Percentiles rank a stretch among this genome's conserved stretches.
phyloP scores from a whole-genome alignment of 2,888 invertebrate species.

The Amorpha juglandis region DNA sequence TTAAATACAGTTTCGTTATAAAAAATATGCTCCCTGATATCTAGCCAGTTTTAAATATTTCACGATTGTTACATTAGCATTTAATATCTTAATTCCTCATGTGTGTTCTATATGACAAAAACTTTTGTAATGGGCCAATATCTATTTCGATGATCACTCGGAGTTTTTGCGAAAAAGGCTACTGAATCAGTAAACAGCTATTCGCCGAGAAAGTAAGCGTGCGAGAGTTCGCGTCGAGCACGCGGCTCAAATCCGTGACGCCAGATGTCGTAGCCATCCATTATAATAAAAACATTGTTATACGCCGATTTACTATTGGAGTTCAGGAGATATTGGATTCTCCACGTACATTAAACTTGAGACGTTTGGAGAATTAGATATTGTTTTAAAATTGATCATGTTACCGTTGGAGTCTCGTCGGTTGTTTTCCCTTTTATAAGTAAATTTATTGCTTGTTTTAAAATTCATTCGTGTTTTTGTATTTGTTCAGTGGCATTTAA shows the following conservation, averaged over 20 bases:
- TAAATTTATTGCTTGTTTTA: neutral
- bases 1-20: too few species aligned
- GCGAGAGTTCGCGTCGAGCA: constrained; percentile 50
- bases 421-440: neutral
- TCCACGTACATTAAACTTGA: constrained; percentile 12
- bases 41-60: too few species aligned
- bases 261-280: constrained; percentile 56
- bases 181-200: constrained; percentile 62
- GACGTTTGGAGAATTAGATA: constrained; percentile 15
- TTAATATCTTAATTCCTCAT: constrained; percentile 8
- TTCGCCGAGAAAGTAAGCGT: constrained; percentile 46
- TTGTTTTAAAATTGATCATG: constrained; percentile 22
- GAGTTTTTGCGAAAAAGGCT: constrained; percentile 54
- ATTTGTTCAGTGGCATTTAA: neutral
- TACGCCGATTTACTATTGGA: constrained; percentile 46
- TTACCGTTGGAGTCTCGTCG: constrained; percentile 3
- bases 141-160: constrained; percentile 48
- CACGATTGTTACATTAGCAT: constrained; percentile 1
- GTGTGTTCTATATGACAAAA: constrained; percentile 30
- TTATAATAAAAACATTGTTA: constrained; percentile 54
- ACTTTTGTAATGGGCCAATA: constrained; percentile 41
- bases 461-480: neutral
- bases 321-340: constrained; percentile 24
- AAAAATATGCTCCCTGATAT: too few species aligned
- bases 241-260: constrained; percentile 56